A percentile compares a stretch with the other conserved stretches of the same genome.
phyloP scores from a whole-genome alignment of 2,888 invertebrate species.

The Oligia strigilis region DNA sequence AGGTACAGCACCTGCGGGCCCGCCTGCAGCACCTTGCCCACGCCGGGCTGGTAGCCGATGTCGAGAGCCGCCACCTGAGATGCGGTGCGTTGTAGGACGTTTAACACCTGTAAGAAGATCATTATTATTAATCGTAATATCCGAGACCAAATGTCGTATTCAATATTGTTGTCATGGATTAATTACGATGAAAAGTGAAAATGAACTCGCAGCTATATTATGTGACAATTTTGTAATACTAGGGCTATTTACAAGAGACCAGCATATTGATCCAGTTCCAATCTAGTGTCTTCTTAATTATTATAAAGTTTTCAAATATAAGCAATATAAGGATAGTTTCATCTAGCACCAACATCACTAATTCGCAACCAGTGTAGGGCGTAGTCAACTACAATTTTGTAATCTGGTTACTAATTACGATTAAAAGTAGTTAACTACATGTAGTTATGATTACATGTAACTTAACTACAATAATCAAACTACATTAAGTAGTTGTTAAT shows the following conservation, averaged over 20 bases:
- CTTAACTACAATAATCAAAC: too few species aligned
- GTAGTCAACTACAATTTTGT: too few species aligned
- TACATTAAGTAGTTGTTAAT: too few species aligned
- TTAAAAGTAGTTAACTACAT: too few species aligned
- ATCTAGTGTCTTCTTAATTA: too few species aligned
- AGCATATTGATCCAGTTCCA: background rate
- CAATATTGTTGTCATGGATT: background rate
- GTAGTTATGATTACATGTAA: too few species aligned
- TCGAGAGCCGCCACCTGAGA: constrained; percentile 98
- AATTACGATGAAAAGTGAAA: background rate
- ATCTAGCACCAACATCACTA: background rate
- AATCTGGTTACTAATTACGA: too few species aligned
- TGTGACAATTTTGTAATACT: background rate
- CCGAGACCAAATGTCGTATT: background rate
- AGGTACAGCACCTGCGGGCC: constrained; percentile 96
- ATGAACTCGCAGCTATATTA: background rate
- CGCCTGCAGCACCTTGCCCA: constrained; percentile 90
- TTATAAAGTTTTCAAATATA: too few species aligned
- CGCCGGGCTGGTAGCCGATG: constrained; percentile 96
- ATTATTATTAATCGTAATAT: background rate
- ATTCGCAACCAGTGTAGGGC: too few species aligned
- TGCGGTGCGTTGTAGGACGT: constrained; percentile 98
- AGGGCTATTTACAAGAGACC: background rate
- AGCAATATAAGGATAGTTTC: background rate
- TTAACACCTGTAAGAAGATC: constrained; percentile 93